These are phyloP conservation scores for Sussaba pulchella DNA, from an alignment of 2,888 invertebrate genomes.

Conservation along the genomic window DNA sequence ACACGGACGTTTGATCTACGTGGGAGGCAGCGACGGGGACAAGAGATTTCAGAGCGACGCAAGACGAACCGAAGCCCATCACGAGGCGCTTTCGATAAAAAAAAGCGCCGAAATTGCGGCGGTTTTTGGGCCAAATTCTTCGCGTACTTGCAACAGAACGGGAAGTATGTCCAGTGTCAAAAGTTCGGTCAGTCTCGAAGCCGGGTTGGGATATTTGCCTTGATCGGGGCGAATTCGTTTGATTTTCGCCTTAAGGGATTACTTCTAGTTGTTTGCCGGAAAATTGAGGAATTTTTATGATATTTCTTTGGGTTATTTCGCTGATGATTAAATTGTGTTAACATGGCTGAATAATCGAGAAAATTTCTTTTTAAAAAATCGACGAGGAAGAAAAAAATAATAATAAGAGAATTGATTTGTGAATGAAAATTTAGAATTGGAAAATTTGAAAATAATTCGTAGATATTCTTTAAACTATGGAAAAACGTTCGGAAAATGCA, in stretches of 20 bases:
- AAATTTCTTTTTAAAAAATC: too few species aligned
- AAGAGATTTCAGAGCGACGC: slow-evolving; percentile 66
- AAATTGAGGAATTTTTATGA: too few species aligned
- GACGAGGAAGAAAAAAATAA: too few species aligned
- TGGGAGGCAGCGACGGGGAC: slow-evolving; percentile 80
- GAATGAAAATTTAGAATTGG: too few species aligned
- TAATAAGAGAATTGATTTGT: too few species aligned
- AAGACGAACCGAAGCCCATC: slow-evolving; percentile 75
- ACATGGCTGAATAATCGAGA: too few species aligned
- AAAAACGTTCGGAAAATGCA: too few species aligned
- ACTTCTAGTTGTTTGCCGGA: neutral
- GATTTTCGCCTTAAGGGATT: neutral
- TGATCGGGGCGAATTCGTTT: slow-evolving; percentile 66
- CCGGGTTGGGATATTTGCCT: slow-evolving; percentile 82
- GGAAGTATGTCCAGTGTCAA: slow-evolving; percentile 80
- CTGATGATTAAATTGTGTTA: too few species aligned
- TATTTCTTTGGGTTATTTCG: too few species aligned
- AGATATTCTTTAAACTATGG: too few species aligned
- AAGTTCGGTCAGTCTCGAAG: slow-evolving; percentile 81
- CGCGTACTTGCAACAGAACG: slow-evolving; percentile 75
- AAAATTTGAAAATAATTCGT: too few species aligned
- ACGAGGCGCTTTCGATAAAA: slow-evolving; percentile 92
- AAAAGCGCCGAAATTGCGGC: slow-evolving; percentile 96
- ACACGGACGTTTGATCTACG: slow-evolving; percentile 84
- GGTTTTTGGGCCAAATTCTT: slow-evolving; percentile 90